Conservation (phyloP, 2,888 invertebrate species). For the Tiliacea citrago region DNA sequence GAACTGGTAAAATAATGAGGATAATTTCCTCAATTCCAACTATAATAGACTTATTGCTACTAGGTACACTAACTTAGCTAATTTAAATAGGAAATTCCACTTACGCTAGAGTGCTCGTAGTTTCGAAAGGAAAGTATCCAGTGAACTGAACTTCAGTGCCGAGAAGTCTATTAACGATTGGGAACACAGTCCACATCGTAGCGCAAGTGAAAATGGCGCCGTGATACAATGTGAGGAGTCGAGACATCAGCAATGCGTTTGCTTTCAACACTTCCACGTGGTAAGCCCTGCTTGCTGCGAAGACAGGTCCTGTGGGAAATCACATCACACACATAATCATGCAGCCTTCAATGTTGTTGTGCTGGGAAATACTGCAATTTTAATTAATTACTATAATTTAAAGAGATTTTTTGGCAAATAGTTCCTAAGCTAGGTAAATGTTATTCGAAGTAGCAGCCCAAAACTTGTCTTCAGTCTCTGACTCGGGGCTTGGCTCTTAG, state of each 20-base stretch:
- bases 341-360: too few relatives aligned
- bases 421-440: neutral
- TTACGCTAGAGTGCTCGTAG: constrained; percentile 73
- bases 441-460: neutral
- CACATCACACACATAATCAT: too few relatives aligned
- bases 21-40: neutral
- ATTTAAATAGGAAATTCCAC: constrained; percentile 53
- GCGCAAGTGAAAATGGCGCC: constrained; percentile 71
- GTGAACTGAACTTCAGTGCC: constrained; percentile 77
- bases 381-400: too few relatives aligned
- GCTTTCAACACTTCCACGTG: constrained; percentile 74
- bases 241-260: constrained; percentile 76
- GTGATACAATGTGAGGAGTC: constrained; percentile 75
- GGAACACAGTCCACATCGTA: constrained; percentile 75
- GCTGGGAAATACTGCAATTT: too few relatives aligned
- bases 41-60: neutral
- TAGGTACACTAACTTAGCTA: neutral
- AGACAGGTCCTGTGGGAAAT: constrained; percentile 72
- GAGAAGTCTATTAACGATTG: constrained; percentile 75
- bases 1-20: neutral
- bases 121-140: constrained; percentile 83
- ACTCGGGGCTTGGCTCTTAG: neutral
- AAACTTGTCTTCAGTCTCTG: neutral
- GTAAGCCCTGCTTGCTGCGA: constrained; percentile 71
- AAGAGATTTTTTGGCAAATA: neutral